Percentiles rank a stretch among this genome's conserved stretches.
Evolutionary conservation across 2,113 vertebrate species (phyloP).

Genomic region (Sakesphorus luctuosus): DNA sequence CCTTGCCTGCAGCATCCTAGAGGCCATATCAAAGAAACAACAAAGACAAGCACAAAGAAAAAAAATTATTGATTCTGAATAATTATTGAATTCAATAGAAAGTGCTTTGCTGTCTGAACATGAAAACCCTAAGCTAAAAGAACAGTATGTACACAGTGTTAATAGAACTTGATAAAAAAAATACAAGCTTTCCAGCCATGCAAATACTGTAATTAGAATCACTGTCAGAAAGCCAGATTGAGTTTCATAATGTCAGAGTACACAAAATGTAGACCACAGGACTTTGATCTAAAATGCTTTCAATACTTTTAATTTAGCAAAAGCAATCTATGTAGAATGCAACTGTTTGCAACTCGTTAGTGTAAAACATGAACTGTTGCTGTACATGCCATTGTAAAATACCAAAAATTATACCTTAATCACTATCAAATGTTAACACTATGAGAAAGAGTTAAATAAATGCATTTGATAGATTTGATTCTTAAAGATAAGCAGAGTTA

Average conservation of each 20-base stretch:
- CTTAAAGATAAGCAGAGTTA: conserved; percentile 1
- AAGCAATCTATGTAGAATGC: conserved; percentile 55
- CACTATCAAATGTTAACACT: conserved; percentile 27
- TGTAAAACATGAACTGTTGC: conserved; percentile 68
- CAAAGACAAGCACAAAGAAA: conserved; percentile 87
- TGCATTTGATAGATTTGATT: conserved; percentile 22
- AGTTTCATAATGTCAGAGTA: conserved; percentile 75
- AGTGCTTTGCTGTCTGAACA: conserved; percentile 74
- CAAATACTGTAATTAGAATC: conserved; percentile 75
- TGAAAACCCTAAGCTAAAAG: conserved; percentile 75
- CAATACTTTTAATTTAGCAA: conserved; percentile 65
- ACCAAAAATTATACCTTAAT: conserved; percentile 16
- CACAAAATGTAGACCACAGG: conserved; percentile 71
- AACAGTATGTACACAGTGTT: conserved; percentile 72
- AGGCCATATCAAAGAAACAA: conserved; percentile 88
- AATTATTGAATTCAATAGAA: conserved; percentile 81
- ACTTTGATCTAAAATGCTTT: conserved; percentile 71
- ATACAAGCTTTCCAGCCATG: conserved; percentile 73
- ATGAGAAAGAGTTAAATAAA: conserved; percentile 39
- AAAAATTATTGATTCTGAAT: conserved; percentile 91
- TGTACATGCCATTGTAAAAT: conserved; percentile 62
- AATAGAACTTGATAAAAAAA: conserved; percentile 59
- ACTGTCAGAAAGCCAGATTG: conserved; percentile 68
- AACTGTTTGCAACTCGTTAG: conserved; percentile 70
- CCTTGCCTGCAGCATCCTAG: conserved; percentile 99